Base-by-base conservation (phyloP, 2,797 vertebrate species). In the Tiaroga cobitis region DNA sequence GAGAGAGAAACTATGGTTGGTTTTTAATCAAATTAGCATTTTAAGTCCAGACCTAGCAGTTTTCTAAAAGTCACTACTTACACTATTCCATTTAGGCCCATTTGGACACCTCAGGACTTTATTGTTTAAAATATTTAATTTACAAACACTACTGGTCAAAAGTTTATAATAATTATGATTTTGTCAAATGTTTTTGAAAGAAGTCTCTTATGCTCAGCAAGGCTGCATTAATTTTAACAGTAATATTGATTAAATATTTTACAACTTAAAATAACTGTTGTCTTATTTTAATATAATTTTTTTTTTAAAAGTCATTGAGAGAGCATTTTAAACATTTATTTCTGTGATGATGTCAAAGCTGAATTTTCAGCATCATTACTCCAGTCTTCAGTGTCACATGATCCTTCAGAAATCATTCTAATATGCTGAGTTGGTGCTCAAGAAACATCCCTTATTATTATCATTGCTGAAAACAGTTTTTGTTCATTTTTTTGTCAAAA, bases 1-100 rank as follows among this genome's bases (percentile, higher is more conserved):
- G 67, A 63, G 43, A 81, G 37, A 82, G n/a, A 68, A n/a, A 65
- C 43, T 41, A 69, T 54, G 24, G 56, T 67, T 65, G 21, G 32
- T 51, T n/a, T 34, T 26, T 19, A 29, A 82, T 61, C 59, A 56
- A 81, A 43, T 67, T 49, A 21, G 39, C 37, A 79, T 56, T 68
- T 34, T 7, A 29, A 73, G 29, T 41, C 41, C 15, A 11, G n/a
- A 51, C 51, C 18, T 72, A n/a, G 24, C 10, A 72, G 43, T 43
- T 34, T 56, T 41, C 68, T 24, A 2, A 81, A 41, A 81, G n/a
- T 72, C 16, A 9, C 76, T 80, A 46, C 61, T 65, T 51, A 34
- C 10, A 41, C 37, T 13, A 29, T 4, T 26, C 19, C 24, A 19
- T 63, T 6, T 16, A 8, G 13, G 37, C 37, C 26, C 8, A 15